Percentiles rank a stretch among this genome's conserved stretches.
Evolutionary conservation across 30 jellyfish, hydroid and myxozoan genomes (phyloP).

Genomic region (Phacellophora camtschatica): DNA sequence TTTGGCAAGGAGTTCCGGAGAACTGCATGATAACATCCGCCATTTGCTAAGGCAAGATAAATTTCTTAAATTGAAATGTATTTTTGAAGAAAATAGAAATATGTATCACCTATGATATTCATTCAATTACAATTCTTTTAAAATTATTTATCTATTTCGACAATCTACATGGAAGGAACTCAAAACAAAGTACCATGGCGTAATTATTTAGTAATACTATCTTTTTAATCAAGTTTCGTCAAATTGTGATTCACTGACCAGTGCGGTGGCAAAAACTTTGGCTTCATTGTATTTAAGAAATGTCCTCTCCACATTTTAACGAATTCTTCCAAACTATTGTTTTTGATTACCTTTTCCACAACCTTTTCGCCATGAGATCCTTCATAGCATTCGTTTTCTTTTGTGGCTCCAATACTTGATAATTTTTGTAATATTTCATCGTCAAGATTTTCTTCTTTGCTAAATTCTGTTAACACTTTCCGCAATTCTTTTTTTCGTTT

Average conservation of each 20-base stretch:
- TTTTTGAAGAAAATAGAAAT: too few species aligned
- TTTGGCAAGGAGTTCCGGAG: too few species aligned
- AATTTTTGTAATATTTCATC: slow-evolving; percentile 32
- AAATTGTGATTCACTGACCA: slow-evolving; percentile 93
- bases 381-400: slow-evolving; percentile 37
- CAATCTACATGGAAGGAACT: neutral
- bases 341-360: slow-evolving; percentile 39
- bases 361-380: slow-evolving; percentile 90
- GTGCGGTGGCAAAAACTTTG: slow-evolving; percentile 69
- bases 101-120: too few species aligned
- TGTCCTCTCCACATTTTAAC: slow-evolving; percentile 93
- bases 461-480: slow-evolving; percentile 17
- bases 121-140: neutral
- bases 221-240: neutral
- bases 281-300: slow-evolving; percentile 77
- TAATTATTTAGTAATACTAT: neutral
- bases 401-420: slow-evolving; percentile 39
- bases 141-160: neutral
- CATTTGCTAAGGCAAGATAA: too few species aligned
- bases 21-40: too few species aligned
- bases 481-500: slow-evolving; percentile 46
- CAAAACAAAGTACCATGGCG: neutral
- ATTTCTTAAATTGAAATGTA: too few species aligned
- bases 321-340: slow-evolving; percentile 53
- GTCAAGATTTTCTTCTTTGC: slow-evolving; percentile 5